These are phyloP conservation scores for Cephus rjabovi DNA, from an alignment of 2,888 invertebrate genomes.

Conservation along the genomic window DNA sequence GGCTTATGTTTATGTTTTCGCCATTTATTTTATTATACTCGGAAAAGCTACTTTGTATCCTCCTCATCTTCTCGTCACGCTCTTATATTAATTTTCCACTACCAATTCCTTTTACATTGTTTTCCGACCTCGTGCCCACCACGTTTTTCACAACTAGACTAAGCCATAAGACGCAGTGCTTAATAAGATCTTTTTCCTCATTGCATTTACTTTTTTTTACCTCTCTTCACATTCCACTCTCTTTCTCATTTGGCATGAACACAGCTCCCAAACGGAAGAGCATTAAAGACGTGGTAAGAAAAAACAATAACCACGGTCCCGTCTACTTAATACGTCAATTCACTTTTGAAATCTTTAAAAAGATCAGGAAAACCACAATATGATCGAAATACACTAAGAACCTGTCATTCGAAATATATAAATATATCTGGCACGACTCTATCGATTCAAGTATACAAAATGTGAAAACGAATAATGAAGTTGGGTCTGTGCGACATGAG, in stretches of 20 bases:
- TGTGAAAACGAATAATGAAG: background rate
- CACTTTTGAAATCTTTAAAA: background rate
- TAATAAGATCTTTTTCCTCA: background rate
- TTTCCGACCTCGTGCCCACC: background rate
- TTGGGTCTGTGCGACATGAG: too few relatives aligned
- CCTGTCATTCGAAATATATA: background rate
- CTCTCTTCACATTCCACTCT: conserved; percentile 10
- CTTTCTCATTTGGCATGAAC: conserved; percentile 48
- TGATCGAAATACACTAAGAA: background rate
- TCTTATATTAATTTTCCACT: background rate
- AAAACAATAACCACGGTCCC: too few relatives aligned
- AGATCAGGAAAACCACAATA: background rate
- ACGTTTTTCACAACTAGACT: background rate
- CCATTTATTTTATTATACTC: background rate
- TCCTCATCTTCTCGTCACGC: background rate
- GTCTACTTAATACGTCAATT: background rate
- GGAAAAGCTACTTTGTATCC: background rate
- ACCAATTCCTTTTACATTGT: background rate
- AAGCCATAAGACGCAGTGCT: too few relatives aligned
- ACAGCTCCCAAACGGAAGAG: conserved; percentile 42
- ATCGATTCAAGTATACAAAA: background rate
- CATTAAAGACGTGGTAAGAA: background rate
- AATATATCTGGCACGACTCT: background rate
- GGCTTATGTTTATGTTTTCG: background rate
- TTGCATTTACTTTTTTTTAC: conserved; percentile 26